Conservation (phyloP, 2,888 invertebrate species). For the Dicycla oo region DNA sequence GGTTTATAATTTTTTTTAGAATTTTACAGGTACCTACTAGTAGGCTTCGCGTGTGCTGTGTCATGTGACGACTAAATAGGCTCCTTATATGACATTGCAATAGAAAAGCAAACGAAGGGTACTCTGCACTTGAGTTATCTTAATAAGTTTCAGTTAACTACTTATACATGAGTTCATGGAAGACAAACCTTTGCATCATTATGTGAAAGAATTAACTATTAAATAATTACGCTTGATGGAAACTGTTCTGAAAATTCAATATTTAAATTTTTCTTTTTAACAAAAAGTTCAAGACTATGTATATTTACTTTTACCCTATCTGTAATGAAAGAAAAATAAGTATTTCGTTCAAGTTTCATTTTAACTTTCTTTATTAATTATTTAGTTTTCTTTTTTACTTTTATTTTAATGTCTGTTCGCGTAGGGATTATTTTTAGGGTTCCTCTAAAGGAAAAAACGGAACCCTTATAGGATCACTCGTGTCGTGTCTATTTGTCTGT, state of each 20-base stretch:
- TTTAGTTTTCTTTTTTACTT: constrained; percentile 13
- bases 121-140: neutral
- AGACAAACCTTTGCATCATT: neutral
- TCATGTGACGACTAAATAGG: neutral
- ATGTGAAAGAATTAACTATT: neutral
- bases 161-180: neutral
- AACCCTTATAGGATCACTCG: no score
- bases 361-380: constrained; percentile 25
- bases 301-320: constrained; percentile 16
- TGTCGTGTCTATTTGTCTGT: no score
- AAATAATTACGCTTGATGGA: neutral
- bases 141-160: neutral
- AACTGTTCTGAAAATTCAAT: neutral
- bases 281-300: constrained; percentile 6
- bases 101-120: neutral
- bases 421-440: constrained; percentile 14
- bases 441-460: no score
- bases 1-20: neutral
- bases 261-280: neutral
- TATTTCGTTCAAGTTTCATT: constrained; percentile 27
- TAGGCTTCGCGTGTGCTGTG: neutral
- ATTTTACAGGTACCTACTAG: neutral
- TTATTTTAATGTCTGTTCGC: constrained; percentile 5
- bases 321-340: constrained; percentile 50
- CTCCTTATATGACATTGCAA: neutral